phyloP scores from a whole-genome alignment of 1,140 invertebrate species.

The Ceratina australensis region DNA sequence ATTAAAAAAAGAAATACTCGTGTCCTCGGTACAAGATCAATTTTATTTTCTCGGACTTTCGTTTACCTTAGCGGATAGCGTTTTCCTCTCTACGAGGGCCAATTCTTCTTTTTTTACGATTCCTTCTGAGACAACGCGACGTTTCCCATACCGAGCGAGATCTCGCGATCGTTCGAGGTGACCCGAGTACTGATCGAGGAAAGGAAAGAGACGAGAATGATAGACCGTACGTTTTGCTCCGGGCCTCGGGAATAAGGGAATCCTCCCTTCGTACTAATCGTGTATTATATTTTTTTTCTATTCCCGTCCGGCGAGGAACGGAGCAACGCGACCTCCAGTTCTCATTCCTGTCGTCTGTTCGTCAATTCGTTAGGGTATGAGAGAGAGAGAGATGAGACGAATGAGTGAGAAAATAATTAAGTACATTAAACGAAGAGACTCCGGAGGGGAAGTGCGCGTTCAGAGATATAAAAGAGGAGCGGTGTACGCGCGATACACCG shows the following conservation, averaged over 20 bases:
- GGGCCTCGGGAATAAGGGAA: slow-evolving; percentile 12
- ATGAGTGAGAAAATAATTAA: not conserved
- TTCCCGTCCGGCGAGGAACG: slow-evolving; percentile 17
- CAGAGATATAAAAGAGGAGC: not conserved
- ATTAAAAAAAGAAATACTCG: not conserved
- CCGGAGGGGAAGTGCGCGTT: not conserved
- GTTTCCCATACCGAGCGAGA: not conserved
- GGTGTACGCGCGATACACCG: not conserved
- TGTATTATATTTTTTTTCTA: slow-evolving; percentile 24
- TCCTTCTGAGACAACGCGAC: not conserved
- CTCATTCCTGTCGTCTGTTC: slow-evolving; percentile 59
- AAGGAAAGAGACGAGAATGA: slow-evolving; percentile 36
- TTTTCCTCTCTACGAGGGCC: not conserved
- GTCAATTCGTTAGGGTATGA: slow-evolving; percentile 46
- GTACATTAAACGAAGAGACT: not conserved
- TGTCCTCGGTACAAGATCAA: not conserved
- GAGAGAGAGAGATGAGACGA: slow-evolving; percentile 5
- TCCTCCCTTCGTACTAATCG: slow-evolving; percentile 48
- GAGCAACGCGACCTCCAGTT: slow-evolving; percentile 22
- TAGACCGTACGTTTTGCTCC: slow-evolving; percentile 20
- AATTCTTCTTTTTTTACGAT: not conserved
- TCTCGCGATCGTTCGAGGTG: slow-evolving; percentile 15
- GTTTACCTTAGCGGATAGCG: slow-evolving; percentile 13
- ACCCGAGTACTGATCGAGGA: not conserved
- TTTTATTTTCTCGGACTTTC: slow-evolving; percentile 13